Evolutionary conservation across 2,113 vertebrate species (phyloP), one percentile per base, ranked within the genome.

Genomic region (Pleuronectes platessa): DNA sequence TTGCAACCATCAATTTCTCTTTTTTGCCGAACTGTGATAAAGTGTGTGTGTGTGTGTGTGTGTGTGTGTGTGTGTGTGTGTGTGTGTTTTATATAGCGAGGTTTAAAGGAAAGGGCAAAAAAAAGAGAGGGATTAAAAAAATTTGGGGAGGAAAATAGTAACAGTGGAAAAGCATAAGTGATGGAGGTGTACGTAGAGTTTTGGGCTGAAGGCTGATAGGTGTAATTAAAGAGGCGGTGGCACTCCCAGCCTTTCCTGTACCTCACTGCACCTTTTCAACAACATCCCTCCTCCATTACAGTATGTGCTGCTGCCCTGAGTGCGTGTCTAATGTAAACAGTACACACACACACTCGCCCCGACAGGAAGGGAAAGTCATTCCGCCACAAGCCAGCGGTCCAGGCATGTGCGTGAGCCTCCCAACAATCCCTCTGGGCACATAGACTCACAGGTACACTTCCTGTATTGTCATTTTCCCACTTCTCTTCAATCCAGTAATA

Each of bases 351-450:
- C 72, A 64, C 68, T 8, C 51, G 71, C 72, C 64, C 70, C 35
- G 2, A 74, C 84, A 91, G 89, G 88, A 90, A 92, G 83, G 81
- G 69, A 90, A 91, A 89, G 89, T 89, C 85, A 86, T 85, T 83
- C 55, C 65, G 70, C 83, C 80, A 54, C 69, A 63, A 79, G 61
- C 67, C 68, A 59, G 76, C 27, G 51, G 74, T 54, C 40, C 49
- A 49, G 82, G 63, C 74, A 78, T 81, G 86, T 84, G 84, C 20
- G 74, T 54, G 51, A 79, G 74, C 64, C 76, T 90, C 61, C 68
- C 82, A 88, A 89, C 53, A 65, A 69, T 84, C 84, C 87, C 88
- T 76, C 74, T 13, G 78, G 89, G 88, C 92, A 87, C 53, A 47
- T 49, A 79, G 60, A 82, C 71, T 85, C 85, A 83, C 84, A 92